Conservation (phyloP, 2,113 vertebrate species). For the Thermophis baileyi region DNA sequence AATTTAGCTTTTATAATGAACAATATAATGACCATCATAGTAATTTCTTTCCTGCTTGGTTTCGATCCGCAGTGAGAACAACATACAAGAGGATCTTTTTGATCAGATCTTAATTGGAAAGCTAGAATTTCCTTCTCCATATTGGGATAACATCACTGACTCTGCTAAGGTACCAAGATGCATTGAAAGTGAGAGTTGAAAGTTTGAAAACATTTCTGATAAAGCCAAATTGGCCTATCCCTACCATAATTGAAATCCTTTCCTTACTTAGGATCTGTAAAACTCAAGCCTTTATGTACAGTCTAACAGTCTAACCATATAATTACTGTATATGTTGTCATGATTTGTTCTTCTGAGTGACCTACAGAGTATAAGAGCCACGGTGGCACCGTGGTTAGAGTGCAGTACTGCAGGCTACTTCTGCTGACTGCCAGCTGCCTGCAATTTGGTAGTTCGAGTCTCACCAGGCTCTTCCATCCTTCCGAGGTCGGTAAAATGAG, state of each 20-base stretch:
- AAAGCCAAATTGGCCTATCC: not conserved
- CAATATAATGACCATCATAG: not conserved
- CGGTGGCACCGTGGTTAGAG: too few species aligned
- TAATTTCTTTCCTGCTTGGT: conserved; percentile 9
- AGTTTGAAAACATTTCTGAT: not conserved
- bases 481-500: too few species aligned
- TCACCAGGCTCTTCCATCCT: too few species aligned
- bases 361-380: not conserved
- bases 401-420: too few species aligned
- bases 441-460: too few species aligned
- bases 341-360: not conserved
- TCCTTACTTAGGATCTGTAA: not conserved
- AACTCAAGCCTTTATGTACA: not conserved
- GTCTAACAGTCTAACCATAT: not conserved
- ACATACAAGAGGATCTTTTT: conserved; percentile 94
- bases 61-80: conserved; percentile 81
- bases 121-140: conserved; percentile 92
- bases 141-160: conserved; percentile 95
- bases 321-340: not conserved
- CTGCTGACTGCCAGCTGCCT: too few species aligned
- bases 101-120: conserved; percentile 92
- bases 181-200: not conserved
- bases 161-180: conserved; percentile 81
- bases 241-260: not conserved
- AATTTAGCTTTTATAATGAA: not conserved